Conservation (phyloP, 2,113 vertebrate genomes). For the Orycteropus afer region DNA sequence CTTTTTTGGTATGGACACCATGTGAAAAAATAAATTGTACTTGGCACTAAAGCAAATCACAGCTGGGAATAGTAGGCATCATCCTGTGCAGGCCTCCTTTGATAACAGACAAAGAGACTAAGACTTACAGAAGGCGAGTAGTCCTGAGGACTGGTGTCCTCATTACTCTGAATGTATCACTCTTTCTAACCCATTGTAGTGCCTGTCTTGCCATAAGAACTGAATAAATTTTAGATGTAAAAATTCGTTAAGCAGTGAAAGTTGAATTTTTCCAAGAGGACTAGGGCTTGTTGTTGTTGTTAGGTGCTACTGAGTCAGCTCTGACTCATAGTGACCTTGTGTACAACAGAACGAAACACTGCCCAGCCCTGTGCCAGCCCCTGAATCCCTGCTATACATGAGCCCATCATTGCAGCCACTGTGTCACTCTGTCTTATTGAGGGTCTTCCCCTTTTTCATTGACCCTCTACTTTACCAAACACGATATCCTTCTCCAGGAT, state of each 20-base stretch:
- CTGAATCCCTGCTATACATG: no score
- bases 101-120: not conserved
- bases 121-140: not conserved
- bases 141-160: not conserved
- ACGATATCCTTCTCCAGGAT: no score
- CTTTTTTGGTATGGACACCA: not conserved
- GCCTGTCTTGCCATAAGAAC: not conserved
- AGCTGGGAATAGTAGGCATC: not conserved
- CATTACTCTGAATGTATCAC: not conserved
- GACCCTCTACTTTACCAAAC: no score
- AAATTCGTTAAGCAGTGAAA: not conserved
- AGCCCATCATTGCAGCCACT: no score
- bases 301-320: no score
- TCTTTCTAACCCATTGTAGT: not conserved
- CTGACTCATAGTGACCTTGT: no score
- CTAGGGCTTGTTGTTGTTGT: no score
- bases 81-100: not conserved
- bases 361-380: no score
- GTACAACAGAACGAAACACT: no score
- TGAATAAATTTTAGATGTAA: not conserved
- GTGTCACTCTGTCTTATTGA: no score
- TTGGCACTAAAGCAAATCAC: not conserved
- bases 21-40: not conserved
- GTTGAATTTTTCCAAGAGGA: not conserved
- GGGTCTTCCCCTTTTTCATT: no score